Evolutionary conservation across 2,797 vertebrate genomes (phyloP).

Genomic region (Characodon lateralis): DNA sequence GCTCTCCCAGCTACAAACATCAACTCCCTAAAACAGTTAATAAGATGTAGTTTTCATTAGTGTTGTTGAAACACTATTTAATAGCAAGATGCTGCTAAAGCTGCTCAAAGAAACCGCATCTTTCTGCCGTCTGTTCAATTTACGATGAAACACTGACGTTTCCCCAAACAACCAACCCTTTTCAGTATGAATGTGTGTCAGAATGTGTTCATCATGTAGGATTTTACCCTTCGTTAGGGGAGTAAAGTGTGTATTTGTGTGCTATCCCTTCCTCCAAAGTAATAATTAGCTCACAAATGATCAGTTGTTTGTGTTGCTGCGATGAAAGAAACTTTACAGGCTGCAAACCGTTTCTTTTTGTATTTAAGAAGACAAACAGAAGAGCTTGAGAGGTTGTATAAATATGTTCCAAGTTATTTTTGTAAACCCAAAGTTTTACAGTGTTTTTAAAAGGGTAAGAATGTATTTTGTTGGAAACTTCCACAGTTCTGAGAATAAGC

Average conservation of each 20-base stretch:
- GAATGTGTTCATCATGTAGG: conserved; percentile 35
- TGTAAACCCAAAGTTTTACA: conserved; percentile 82
- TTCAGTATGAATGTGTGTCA: conserved; percentile 55
- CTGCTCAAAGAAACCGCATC: conserved; percentile 17
- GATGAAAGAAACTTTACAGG: conserved; percentile 59
- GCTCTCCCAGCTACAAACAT: conserved; percentile 29
- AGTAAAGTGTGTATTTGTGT: conserved; percentile 35
- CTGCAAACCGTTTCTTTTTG: conserved; percentile 63
- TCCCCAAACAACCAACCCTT: conserved; percentile 36
- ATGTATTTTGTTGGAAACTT: conserved; percentile 75
- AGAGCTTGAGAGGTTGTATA: conserved; percentile 67
- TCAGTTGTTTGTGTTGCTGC: conserved; percentile 28
- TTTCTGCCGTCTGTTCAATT: neutral
- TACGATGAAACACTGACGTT: conserved; percentile 1
- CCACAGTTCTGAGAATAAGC: conserved; percentile 43
- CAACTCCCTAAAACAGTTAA: conserved; percentile 25
- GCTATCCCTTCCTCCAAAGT: conserved; percentile 44
- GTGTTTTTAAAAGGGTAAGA: conserved; percentile 82
- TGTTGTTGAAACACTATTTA: conserved; percentile 37
- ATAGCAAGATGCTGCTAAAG: conserved; percentile 16
- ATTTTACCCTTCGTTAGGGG: conserved; percentile 37
- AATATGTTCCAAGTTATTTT: conserved; percentile 83
- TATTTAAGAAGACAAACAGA: conserved; percentile 66
- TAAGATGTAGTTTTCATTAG: neutral
- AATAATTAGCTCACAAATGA: conserved; percentile 45